A percentile compares a stretch with the other conserved stretches of the same genome.
Evolutionary conservation across 2,113 vertebrate genomes (phyloP).

Genomic region (Phaethornis superciliosus): DNA sequence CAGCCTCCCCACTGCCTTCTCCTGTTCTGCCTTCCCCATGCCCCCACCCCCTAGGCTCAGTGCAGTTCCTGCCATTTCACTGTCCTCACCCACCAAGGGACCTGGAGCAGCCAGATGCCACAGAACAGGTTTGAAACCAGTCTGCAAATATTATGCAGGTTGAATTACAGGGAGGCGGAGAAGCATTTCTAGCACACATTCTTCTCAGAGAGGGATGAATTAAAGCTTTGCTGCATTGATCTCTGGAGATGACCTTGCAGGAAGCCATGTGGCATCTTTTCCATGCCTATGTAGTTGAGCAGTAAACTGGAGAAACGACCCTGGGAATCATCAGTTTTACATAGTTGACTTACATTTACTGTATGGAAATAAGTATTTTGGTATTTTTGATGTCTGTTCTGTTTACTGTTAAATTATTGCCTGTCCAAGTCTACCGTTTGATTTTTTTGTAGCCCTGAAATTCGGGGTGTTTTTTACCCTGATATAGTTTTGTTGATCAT

Average conservation of each 20-base stretch:
- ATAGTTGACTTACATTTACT: background rate
- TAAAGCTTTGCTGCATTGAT: background rate
- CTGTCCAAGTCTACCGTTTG: background rate
- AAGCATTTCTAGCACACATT: background rate
- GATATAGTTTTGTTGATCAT: background rate
- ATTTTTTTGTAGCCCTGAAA: background rate
- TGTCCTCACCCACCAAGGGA: background rate
- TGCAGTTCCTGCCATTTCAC: background rate
- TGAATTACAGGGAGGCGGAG: background rate
- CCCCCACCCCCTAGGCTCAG: background rate
- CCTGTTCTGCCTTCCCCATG: background rate
- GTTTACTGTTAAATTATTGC: background rate
- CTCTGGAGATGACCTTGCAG: background rate
- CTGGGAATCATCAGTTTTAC: background rate
- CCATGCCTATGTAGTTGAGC: background rate
- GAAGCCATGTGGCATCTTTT: background rate
- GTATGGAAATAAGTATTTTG: background rate
- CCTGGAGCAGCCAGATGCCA: background rate
- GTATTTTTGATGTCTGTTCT: background rate
- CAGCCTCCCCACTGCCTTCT: background rate
- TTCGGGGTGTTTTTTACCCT: background rate
- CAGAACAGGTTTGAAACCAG: conserved; percentile 14
- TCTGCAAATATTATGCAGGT: background rate
- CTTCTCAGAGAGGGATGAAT: background rate
- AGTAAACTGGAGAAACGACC: background rate